Evolutionary conservation across 2,888 invertebrate genomes (phyloP), one percentile per base, ranked within the genome.

Genomic region (Leucozona laternaria): DNA sequence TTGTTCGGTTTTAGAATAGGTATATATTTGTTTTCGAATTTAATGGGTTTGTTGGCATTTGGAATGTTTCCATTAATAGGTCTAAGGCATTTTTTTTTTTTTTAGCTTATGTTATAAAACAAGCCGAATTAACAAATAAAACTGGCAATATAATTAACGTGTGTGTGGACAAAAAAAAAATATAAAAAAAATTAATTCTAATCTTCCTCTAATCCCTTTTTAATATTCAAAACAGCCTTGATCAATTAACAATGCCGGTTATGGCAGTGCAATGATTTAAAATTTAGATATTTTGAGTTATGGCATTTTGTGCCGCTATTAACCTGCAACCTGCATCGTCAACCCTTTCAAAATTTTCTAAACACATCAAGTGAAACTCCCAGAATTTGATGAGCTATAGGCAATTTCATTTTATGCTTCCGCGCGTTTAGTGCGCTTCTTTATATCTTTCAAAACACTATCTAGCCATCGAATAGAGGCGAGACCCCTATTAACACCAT

Each of bases 141-240:
- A 31, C 55, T 17, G 17, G n/a, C 22, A 50, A 8, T 7, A 17
- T 57, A 57, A 57, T 31, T 17, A 45, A 22, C 8, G 7, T 48
- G 58, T 60, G 58, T 15, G 10, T 37, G 0, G 58, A 37, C 17
- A 3, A 11, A 17, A 20, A 34, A 57, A 13, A 22, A n/a, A 40
- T 40, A 34, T 10, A 34, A 17, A 17, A n/a, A 17, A n/a, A 15
- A 45, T 1, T n/a, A n/a, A n/a, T n/a, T n/a, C n/a, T n/a, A 50
- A 1, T 20, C 22, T 5, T 50, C n/a, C n/a, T 22, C 15, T 28
- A 28, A n/a, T 64, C 11, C 43, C 17, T 48, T 45, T 45, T 66
- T 66, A 66, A 48, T 66, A 66, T 66, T 48, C 66, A 20, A 48
- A 31, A 48, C 45, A 28, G 31, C 48, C 48, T 48, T 66, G 28